Evolutionary conservation across 2,113 vertebrate genomes (phyloP).

Genomic region (Vulpes ferrilata): DNA sequence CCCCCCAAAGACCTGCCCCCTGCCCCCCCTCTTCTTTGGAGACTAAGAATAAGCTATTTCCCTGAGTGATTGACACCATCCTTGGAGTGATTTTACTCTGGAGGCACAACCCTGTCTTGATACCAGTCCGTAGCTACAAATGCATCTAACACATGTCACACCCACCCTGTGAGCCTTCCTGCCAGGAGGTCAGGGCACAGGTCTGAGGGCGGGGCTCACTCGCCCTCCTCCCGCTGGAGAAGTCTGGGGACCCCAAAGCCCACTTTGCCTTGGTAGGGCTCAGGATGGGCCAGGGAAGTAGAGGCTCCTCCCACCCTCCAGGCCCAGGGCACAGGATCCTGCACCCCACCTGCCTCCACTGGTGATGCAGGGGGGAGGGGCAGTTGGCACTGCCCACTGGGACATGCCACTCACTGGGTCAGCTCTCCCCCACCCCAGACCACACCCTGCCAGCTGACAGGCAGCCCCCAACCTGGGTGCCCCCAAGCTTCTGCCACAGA

Average conservation of each 20-base stretch:
- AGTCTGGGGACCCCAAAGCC: neutral
- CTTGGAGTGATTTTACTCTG: neutral
- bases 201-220: neutral
- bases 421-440: neutral
- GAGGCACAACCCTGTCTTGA: neutral
- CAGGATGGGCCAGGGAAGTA: neutral
- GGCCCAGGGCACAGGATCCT: neutral
- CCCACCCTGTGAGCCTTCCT: neutral
- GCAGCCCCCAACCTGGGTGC: neutral
- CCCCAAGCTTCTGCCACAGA: neutral
- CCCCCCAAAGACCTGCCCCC: neutral
- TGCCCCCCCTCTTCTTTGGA: neutral
- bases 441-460: neutral
- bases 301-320: neutral
- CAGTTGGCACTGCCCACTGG: neutral
- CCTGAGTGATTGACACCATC: neutral
- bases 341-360: neutral
- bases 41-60: neutral
- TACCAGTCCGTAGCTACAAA: neutral
- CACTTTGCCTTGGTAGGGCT: neutral
- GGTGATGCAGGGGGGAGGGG: no score
- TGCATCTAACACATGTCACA: accelerated
- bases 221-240: neutral
- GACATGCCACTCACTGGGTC: neutral
- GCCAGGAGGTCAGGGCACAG: neutral